Conservation (phyloP, 2,113 vertebrate genomes). For the Paradisaea rubra region DNA sequence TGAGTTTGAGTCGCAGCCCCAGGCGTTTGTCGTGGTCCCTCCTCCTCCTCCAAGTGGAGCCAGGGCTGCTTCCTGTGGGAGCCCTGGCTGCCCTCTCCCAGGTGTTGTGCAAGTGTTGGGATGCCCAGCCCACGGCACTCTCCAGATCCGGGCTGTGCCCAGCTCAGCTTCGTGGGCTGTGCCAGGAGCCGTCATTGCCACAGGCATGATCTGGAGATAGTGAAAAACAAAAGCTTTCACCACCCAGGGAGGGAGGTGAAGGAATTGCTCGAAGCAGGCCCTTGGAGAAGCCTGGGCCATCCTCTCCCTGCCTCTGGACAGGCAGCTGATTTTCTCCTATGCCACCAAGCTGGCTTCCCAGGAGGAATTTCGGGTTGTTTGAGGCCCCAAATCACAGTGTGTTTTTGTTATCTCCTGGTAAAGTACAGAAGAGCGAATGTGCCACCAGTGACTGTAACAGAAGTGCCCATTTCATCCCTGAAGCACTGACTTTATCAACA, state of each 20-base stretch:
- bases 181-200: not conserved
- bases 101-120: not conserved
- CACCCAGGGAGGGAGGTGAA: not conserved
- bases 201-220: not conserved
- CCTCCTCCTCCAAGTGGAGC: not conserved
- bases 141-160: accelerated
- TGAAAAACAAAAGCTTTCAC: not conserved
- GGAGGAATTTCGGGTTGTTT: not conserved
- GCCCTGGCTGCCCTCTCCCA: not conserved
- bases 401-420: not conserved
- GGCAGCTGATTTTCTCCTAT: not conserved
- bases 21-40: not conserved
- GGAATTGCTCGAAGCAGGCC: not conserved
- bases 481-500: not conserved
- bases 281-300: not conserved
- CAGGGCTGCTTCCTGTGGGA: not conserved
- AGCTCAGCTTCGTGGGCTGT: not conserved
- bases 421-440: not conserved
- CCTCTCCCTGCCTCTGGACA: not conserved
- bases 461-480: not conserved
- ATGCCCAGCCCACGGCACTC: accelerated
- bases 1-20: not conserved
- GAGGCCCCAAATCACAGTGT: not conserved
- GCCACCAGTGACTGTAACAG: not conserved
- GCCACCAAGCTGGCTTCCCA: not conserved